Conservation (phyloP, 2,888 invertebrate species). For the Cheilosia pagana region DNA sequence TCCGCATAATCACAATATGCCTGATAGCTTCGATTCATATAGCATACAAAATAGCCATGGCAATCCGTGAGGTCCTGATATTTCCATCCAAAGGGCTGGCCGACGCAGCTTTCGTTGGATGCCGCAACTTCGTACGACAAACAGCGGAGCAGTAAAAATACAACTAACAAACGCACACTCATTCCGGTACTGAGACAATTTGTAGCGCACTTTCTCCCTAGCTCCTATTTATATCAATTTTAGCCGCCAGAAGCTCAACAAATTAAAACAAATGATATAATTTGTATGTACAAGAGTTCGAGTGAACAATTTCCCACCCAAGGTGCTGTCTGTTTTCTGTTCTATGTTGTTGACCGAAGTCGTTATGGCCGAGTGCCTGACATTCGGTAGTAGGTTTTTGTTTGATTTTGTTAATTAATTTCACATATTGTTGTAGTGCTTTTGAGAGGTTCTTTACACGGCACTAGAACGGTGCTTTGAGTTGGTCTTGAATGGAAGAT, state of each 20-base stretch:
- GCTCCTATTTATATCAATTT: no score
- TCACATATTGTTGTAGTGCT: background rate
- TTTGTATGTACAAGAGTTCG: background rate
- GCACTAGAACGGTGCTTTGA: no score
- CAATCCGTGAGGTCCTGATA: slow-evolving; percentile 70
- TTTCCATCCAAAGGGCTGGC: slow-evolving; percentile 31
- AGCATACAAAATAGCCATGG: slow-evolving; percentile 66
- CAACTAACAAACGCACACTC: background rate
- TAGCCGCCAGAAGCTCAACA: background rate
- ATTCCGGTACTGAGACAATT: no score
- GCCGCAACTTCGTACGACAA: background rate
- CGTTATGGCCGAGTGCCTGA: background rate
- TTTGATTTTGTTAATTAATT: slow-evolving; percentile 8
- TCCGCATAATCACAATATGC: slow-evolving; percentile 57
- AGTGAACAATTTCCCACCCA: background rate
- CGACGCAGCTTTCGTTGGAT: slow-evolving; percentile 24
- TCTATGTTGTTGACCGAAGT: background rate
- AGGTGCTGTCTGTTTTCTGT: background rate
- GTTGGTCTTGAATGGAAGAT: no score
- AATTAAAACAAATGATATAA: background rate
- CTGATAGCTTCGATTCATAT: slow-evolving; percentile 7
- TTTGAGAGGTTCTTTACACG: no score
- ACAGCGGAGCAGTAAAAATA: background rate
- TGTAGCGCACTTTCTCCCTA: background rate
- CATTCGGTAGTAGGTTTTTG: slow-evolving; percentile 2